Conservation (phyloP, 2,888 invertebrate species). For the Hemithea aestivaria region DNA sequence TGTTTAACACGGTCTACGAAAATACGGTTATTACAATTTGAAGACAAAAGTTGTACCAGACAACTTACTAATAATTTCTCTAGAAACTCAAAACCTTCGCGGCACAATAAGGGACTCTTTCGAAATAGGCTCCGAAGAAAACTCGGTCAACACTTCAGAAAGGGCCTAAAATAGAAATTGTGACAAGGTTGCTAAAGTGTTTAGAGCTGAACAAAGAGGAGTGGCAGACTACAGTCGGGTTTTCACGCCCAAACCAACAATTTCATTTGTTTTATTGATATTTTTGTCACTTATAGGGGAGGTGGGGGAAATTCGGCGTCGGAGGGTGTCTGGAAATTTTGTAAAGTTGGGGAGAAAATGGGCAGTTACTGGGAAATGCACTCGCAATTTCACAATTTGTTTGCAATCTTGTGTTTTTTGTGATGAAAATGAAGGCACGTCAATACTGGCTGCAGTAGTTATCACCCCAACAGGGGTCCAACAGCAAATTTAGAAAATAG, state of each 20-base stretch:
- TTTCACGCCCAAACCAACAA: slow-evolving; percentile 29
- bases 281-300: slow-evolving; percentile 37
- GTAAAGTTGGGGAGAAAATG: slow-evolving; percentile 31
- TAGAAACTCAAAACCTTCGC: no score
- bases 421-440: not conserved
- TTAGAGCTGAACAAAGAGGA: not conserved
- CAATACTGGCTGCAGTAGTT: not conserved
- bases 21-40: no score
- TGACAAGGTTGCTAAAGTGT: slow-evolving; percentile 1
- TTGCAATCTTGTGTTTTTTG: slow-evolving; percentile 30
- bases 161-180: not conserved
- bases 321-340: slow-evolving; percentile 22
- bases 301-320: slow-evolving; percentile 18
- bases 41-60: no score
- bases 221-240: slow-evolving; percentile 3
- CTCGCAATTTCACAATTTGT: slow-evolving; percentile 39
- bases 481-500: no score
- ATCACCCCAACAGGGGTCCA: no score
- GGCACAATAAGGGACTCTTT: not conserved
- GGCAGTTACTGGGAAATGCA: slow-evolving; percentile 37
- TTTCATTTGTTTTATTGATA: slow-evolving; percentile 60
- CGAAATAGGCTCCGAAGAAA: not conserved
- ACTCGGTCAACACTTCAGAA: not conserved
- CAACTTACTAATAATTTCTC: no score
- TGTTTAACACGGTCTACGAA: no score